phyloP scores from a whole-genome alignment of 2,113 vertebrate species.

The Octodon degus region DNA sequence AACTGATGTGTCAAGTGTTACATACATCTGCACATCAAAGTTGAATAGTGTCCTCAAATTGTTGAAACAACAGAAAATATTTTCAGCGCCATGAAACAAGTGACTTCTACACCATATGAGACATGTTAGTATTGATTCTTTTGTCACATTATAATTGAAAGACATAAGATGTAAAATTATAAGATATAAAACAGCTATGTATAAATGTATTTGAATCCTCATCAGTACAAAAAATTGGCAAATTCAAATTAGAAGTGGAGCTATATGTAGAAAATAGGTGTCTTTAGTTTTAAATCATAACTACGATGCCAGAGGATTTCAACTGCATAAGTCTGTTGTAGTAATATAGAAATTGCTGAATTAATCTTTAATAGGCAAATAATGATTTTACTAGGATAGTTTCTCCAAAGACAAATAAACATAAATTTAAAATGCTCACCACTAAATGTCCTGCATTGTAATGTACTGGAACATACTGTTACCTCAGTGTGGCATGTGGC shows the following conservation, averaged over 20 bases:
- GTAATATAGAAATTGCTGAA: background rate
- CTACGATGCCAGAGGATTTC: background rate
- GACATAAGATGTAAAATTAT: background rate
- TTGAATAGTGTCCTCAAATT: background rate
- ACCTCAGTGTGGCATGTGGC: background rate
- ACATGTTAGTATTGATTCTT: background rate
- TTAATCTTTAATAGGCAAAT: background rate
- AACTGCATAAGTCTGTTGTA: background rate
- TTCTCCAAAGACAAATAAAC: background rate
- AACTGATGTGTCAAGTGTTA: background rate
- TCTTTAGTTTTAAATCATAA: background rate
- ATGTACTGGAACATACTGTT: too few relatives aligned
- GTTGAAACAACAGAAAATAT: background rate
- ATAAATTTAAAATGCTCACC: background rate
- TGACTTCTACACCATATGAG: background rate
- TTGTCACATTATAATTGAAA: background rate
- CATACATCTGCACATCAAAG: background rate
- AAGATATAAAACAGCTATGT: background rate
- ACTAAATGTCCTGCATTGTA: background rate
- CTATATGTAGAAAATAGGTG: background rate
- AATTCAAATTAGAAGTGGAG: background rate
- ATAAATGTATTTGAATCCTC: background rate
- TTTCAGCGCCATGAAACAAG: too few relatives aligned
- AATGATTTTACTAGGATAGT: background rate
- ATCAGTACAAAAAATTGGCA: background rate